Evolutionary conservation across 1,140 invertebrate genomes (phyloP), one percentile per base, ranked within the genome.

Genomic region (Episyrphus balteatus): DNA sequence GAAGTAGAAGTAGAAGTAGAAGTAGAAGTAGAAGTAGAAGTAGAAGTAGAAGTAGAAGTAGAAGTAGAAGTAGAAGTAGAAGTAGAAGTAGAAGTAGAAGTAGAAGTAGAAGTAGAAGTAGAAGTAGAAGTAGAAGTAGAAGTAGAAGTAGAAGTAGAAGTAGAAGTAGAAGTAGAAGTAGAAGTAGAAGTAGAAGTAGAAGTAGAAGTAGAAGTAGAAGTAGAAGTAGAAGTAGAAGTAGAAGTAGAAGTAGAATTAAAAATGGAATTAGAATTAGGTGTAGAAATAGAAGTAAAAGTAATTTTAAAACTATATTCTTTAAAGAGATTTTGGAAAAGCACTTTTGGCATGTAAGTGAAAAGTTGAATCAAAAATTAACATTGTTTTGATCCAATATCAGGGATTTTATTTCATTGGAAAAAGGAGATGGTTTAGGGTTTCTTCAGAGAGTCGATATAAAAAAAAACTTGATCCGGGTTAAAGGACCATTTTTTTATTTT

Each of bases 61-160:
- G 12, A 40, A 40, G 38, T 40, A 40, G 12, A 17, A 40, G 38
- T 40, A 40, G 12, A 40, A 40, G 38, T 40, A 40, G 12, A 40
- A 40, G 38, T 40, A 17, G 12, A 40, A 40, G 38, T 40, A 40
- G 12, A 40, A 40, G 14, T 40, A 40, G 12, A 17, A 40, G 15
- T 40, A 40, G 11, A 39, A 39, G 38, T 39, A 39, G 11, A 39
- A 40, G 39, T 26, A 40, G 39, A 40, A 40, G 39, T 40, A 40
- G 39, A 40, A 40, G 39, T 40, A 17, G 39, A 40, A 40, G n/a
- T 40, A 40, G n/a, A 39, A 39, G 38, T 39, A 39, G 11, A 39
- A 39, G 38, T 39, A 39, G 11, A 39, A 39, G 38, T 18, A 39
- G 11, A 39, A 39, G 13, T 39, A 39, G 11, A 14, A 39, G 38